Conservation (phyloP, 92 coral and sea anemone genomes). For the Parazoanthus swiftii region DNA sequence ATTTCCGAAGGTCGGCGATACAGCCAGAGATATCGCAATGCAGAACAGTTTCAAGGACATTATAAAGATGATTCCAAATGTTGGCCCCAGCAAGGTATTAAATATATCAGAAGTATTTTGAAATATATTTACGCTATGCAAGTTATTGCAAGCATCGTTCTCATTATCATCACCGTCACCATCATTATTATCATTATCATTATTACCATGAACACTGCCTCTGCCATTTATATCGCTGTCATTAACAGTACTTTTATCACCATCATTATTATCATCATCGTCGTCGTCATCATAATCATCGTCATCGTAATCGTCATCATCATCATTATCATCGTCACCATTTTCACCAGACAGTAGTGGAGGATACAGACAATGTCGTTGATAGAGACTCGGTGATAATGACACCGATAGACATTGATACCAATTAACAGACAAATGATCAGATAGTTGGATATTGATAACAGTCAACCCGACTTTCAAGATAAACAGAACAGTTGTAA, state of each 20-base stretch:
- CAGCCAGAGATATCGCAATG: constrained; percentile 35
- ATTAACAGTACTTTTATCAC: neutral
- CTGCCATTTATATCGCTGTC: neutral
- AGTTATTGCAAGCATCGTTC: neutral
- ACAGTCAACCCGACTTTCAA: no score
- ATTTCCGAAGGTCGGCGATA: constrained; percentile 25
- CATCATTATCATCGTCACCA: neutral
- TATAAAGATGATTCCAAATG: constrained; percentile 28
- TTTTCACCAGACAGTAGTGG: neutral
- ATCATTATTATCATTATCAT: neutral
- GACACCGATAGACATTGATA: no score
- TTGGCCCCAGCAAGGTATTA: constrained; percentile 6
- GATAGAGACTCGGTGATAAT: no score
- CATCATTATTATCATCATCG: neutral
- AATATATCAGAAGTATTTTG: neutral
- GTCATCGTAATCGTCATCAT: neutral
- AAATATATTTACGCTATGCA: neutral
- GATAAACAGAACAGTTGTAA: no score
- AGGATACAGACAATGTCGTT: no score
- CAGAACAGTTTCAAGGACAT: constrained; percentile 32
- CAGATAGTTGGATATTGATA: neutral
- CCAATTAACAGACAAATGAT: neutral
- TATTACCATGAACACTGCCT: neutral
- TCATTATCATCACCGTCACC: neutral
- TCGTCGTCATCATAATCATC: neutral